phyloP scores from a whole-genome alignment of 37 sponge, comb jelly and placozoan species.

The Bolinopsis microptera region DNA sequence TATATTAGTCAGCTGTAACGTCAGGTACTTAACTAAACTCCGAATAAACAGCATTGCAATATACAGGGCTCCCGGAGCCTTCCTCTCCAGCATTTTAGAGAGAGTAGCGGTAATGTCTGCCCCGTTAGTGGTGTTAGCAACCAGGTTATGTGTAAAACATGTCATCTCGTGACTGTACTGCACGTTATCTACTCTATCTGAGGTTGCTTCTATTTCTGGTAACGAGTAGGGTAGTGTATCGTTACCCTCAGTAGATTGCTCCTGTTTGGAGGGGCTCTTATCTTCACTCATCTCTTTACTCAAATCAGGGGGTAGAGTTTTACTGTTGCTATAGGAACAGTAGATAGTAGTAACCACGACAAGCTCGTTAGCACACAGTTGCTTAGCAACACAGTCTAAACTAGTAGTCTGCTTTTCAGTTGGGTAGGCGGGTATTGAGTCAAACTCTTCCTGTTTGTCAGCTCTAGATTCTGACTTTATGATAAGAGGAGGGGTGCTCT shows the following conservation, averaged over 20 bases:
- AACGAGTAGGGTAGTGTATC: not conserved
- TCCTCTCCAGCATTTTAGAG: not conserved
- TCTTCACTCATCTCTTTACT: not conserved
- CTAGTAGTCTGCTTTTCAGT: not conserved
- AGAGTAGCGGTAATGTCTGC: not conserved
- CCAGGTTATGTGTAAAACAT: constrained; percentile 31
- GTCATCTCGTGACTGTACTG: constrained; percentile 21
- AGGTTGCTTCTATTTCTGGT: not conserved
- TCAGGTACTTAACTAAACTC: constrained; percentile 44
- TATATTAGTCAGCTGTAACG: constrained; percentile 42
- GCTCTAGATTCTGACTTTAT: constrained; percentile 11
- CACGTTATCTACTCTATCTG: not conserved
- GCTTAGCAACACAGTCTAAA: constrained; percentile 37
- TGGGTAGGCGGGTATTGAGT: not conserved
- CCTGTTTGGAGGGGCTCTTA: not conserved
- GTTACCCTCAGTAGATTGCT: no score
- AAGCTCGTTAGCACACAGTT: constrained; percentile 6
- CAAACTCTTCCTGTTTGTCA: not conserved
- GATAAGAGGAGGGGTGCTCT: constrained; percentile 22
- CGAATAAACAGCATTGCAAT: not conserved
- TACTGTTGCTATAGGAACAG: not conserved
- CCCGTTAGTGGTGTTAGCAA: constrained; percentile 2
- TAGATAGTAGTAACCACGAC: constrained; percentile 22
- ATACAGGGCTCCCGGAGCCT: not conserved
- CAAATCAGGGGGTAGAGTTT: not conserved